These are phyloP conservation scores for Saguinus midas DNA, from an alignment of 2,113 vertebrate genomes.

Conservation along the genomic window DNA sequence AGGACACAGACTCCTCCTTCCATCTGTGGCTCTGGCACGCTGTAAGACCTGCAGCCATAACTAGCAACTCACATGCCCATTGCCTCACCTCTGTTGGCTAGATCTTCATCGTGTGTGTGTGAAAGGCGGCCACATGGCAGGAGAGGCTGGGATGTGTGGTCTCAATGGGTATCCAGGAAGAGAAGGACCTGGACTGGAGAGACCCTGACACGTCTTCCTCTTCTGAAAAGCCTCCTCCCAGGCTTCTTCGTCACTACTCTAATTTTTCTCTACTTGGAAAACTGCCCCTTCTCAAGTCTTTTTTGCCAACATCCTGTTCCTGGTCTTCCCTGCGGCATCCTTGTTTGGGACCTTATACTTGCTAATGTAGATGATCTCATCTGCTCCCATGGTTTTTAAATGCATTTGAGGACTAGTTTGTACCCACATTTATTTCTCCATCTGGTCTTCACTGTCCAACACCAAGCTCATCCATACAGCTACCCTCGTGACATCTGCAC, in stretches of 20 bases:
- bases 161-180: neutral
- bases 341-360: neutral
- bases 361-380: too few relatives aligned
- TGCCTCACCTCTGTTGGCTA: neutral
- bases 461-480: too few relatives aligned
- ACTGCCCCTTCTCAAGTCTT: neutral
- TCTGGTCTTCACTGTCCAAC: neutral
- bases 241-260: neutral
- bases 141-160: neutral
- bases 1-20: too few relatives aligned
- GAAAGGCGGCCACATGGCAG: neutral
- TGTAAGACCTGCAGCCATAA: too few relatives aligned
- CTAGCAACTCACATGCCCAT: too few relatives aligned
- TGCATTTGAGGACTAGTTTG: neutral
- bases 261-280: neutral
- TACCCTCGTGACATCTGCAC: fast-evolving
- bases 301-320: neutral
- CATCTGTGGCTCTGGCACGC: neutral
- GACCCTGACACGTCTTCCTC: neutral
- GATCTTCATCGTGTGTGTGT: neutral
- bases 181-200: neutral
- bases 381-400: neutral
- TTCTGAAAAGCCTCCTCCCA: fast-evolving
- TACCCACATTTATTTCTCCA: neutral
- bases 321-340: neutral